Base-by-base conservation (phyloP, 2,888 invertebrate species). In the Arenicola marina region DNA sequence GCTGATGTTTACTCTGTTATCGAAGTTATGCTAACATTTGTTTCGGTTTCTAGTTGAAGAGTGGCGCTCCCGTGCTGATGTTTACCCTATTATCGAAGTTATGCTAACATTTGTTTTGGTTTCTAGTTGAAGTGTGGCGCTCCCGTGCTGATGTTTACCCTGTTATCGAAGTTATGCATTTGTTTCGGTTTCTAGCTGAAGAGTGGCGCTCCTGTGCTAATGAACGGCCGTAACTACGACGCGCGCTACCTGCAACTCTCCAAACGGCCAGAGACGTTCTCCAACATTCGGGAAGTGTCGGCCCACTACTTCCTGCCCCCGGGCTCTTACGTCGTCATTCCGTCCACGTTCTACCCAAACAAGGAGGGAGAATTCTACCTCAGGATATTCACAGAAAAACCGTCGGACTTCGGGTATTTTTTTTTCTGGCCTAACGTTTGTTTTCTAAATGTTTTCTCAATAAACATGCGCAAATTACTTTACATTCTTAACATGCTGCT, bases 331-430 rank as follows among this genome's bases (percentile, higher is more conserved):
- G 91, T 93, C 76, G 93, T 99, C 75, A 90, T 99, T 61, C 98
- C 99, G 2, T 95, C 95, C 54, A 97, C 98, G 0, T 99, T 95
- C 83, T 95, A 97, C 70, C 93, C 96, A 0, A 90, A 95, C 72
- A 92, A 96, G 78, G 95, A 96, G 78, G 97, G 95, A 44, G 95
- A 97, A 83, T 99, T 97, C 83, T 86, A 98, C 70, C 86, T 99
- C 59, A 87, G 98, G 75, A 92, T 97, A 69, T 99, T 95, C 89
- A 93, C 95, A 31, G 98, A 98, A 85, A 59, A 44, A n/a, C 28
- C 18, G 15, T 60, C 59, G 4, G 43, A 38, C 7, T 34, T 61
- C 45, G 21, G 15, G 67, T 67, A 56, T 32, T 60, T 38, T 1
- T 34, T 31, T 26, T 4, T 11, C 26, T 11, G 11, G 11, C 48